phyloP scores from a whole-genome alignment of 2,888 invertebrate genomes.

The Atherix ibis region DNA sequence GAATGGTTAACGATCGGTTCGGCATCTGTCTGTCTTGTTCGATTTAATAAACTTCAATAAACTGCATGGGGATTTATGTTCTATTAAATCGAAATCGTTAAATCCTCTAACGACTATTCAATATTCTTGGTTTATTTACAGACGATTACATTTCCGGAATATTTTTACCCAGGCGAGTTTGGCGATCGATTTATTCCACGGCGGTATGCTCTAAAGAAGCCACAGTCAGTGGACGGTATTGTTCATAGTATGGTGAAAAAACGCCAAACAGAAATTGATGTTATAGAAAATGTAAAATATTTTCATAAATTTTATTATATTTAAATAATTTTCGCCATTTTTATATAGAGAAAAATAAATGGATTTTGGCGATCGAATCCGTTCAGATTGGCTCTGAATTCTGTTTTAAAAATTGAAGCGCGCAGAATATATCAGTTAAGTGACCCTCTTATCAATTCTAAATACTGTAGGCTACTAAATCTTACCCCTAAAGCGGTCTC shows the following conservation, averaged over 20 bases:
- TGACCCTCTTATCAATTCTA: constrained; percentile 9
- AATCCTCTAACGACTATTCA: too few relatives aligned
- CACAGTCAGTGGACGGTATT: constrained; percentile 10
- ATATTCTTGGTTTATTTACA: not conserved
- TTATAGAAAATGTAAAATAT: constrained; percentile 17
- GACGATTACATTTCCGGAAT: not conserved
- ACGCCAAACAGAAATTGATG: constrained; percentile 13
- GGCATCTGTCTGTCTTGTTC: too few relatives aligned
- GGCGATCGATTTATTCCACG: constrained; percentile 30
- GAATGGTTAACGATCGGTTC: too few relatives aligned
- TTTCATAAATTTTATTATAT: constrained; percentile 1
- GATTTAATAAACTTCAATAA: too few relatives aligned
- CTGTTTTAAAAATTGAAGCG: constrained; percentile 15
- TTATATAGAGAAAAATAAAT: constrained; percentile 10
- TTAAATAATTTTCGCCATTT: constrained; percentile 1
- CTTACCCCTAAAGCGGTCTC: not conserved
- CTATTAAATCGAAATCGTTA: too few relatives aligned
- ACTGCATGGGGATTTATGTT: too few relatives aligned
- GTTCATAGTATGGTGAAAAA: not conserved
- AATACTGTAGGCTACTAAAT: not conserved
- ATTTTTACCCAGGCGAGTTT: constrained; percentile 5
- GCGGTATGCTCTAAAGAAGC: constrained; percentile 16
- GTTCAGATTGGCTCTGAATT: constrained; percentile 16
- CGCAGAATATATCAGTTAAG: constrained; percentile 18
- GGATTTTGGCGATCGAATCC: constrained; percentile 20